phyloP scores from a whole-genome alignment of 2,113 vertebrate species.

The Elaphurus davidianus region DNA sequence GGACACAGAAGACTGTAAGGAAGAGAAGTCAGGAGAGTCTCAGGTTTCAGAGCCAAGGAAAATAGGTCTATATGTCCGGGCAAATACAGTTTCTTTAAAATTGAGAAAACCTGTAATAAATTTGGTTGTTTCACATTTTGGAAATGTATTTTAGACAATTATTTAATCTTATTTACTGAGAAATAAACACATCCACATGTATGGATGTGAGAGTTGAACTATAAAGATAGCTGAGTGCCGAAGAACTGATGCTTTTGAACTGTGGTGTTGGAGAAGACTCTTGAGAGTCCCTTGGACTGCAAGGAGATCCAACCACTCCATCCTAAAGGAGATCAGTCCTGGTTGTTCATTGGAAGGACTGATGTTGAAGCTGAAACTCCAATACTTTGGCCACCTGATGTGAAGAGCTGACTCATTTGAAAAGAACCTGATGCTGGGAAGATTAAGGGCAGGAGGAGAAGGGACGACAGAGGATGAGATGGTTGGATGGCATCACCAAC shows the following conservation, averaged over 20 bases:
- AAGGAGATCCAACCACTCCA: neutral
- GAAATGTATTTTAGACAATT: neutral
- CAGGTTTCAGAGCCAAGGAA: constrained; percentile 57
- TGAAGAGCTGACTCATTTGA: neutral
- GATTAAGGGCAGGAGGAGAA: neutral
- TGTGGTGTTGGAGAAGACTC: neutral
- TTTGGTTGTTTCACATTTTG: neutral
- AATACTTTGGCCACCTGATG: neutral
- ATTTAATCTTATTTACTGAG: neutral
- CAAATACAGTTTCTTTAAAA: neutral
- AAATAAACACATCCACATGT: neutral
- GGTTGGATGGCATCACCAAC: neutral
- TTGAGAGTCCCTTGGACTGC: neutral
- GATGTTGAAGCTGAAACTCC: neutral
- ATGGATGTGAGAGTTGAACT: neutral
- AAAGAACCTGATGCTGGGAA: neutral
- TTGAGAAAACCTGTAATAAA: neutral
- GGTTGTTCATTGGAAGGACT: neutral
- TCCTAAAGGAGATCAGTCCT: neutral
- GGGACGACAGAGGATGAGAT: neutral
- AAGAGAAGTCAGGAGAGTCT: constrained; percentile 62
- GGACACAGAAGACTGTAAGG: constrained; percentile 53
- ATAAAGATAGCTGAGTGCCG: neutral
- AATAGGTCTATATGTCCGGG: neutral
- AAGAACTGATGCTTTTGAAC: neutral